A percentile compares a stretch with the other conserved stretches of the same genome.
phyloP scores from a whole-genome alignment of 2,888 invertebrate genomes.

The Heliconius erato region DNA sequence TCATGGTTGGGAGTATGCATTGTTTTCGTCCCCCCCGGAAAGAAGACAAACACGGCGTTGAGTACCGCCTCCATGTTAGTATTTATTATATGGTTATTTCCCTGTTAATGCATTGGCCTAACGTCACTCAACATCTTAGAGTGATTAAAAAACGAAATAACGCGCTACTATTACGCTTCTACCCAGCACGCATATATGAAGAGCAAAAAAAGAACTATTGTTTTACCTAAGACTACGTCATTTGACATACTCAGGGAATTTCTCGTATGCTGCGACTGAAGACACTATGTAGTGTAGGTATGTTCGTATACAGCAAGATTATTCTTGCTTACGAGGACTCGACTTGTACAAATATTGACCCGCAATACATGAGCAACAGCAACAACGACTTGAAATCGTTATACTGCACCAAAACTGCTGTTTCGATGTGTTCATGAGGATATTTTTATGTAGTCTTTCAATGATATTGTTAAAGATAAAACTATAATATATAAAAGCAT shows the following conservation, averaged over 20 bases:
- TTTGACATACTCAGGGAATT: neutral
- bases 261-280: neutral
- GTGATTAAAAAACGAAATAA: neutral
- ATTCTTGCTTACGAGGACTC: conserved; percentile 1
- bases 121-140: neutral
- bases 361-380: neutral
- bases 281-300: neutral
- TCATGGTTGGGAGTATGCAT: neutral
- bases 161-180: neutral
- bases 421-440: too few relatives aligned
- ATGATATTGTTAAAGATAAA: too few relatives aligned
- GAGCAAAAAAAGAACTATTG: neutral
- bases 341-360: neutral
- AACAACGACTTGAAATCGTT: neutral
- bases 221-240: neutral
- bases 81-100: too few relatives aligned
- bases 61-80: too few relatives aligned
- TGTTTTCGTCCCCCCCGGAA: neutral
- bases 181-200: too few relatives aligned
- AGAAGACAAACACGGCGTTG: too few relatives aligned
- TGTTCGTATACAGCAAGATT: neutral
- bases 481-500: too few relatives aligned
- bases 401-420: neutral
- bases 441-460: too few relatives aligned
- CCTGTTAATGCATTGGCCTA: too few relatives aligned